These are phyloP conservation scores for Spicauda simplicius DNA, from an alignment of 2,888 invertebrate genomes.

Conservation along the genomic window DNA sequence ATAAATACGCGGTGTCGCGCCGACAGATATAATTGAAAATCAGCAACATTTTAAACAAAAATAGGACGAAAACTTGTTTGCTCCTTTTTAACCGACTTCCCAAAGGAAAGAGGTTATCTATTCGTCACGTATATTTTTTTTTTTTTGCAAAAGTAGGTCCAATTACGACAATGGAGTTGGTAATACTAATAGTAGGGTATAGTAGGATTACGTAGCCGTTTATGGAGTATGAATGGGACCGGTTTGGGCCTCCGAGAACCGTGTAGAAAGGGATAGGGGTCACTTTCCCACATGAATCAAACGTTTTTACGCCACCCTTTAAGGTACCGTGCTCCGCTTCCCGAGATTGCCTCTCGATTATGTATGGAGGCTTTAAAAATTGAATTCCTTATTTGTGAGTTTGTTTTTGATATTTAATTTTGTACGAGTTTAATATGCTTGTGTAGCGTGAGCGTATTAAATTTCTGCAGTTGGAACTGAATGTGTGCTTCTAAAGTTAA, in stretches of 20 bases:
- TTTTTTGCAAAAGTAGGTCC: too few relatives aligned
- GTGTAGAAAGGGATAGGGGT: slow-evolving; percentile 61
- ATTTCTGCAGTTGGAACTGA: too few relatives aligned
- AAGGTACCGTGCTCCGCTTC: slow-evolving; percentile 38
- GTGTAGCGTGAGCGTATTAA: too few relatives aligned
- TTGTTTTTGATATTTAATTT: slow-evolving; percentile 4
- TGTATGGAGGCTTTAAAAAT: slow-evolving; percentile 5
- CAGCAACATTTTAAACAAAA: too few relatives aligned
- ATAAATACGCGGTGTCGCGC: too few relatives aligned
- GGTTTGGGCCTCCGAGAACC: slow-evolving; percentile 48
- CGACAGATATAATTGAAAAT: too few relatives aligned
- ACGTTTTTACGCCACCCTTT: slow-evolving; percentile 57
- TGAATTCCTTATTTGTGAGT: slow-evolving; percentile 1
- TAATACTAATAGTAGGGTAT: slow-evolving; percentile 33
- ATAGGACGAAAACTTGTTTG: too few relatives aligned
- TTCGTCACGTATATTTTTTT: too few relatives aligned
- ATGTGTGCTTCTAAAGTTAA: too few relatives aligned
- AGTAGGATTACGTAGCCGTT: slow-evolving; percentile 35
- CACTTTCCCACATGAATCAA: slow-evolving; percentile 69
- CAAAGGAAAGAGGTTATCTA: too few relatives aligned
- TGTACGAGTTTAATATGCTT: neutral
- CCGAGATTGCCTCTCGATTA: slow-evolving; percentile 15
- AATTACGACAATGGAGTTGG: slow-evolving; percentile 21
- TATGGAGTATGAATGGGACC: slow-evolving; percentile 46
- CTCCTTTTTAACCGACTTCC: too few relatives aligned